Conservation (phyloP, 1,140 invertebrate genomes). For the Zaprionus inermis region DNA sequence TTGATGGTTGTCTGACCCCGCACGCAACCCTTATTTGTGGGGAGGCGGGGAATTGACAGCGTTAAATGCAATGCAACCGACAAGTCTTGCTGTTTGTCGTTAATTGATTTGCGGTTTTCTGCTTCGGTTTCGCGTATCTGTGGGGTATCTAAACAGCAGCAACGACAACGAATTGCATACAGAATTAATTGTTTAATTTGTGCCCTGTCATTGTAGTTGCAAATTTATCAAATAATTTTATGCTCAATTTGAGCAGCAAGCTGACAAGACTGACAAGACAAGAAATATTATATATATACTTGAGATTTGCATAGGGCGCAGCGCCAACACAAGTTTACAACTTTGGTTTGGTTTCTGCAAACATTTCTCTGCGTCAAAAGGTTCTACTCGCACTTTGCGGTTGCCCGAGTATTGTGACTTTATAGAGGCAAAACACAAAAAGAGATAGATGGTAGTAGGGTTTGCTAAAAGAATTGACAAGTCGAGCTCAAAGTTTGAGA, state of each 20-base stretch:
- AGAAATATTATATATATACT: not conserved
- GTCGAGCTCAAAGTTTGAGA: not conserved
- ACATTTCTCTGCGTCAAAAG: too few relatives aligned
- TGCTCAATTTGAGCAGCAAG: constrained; percentile 6
- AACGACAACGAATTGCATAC: not conserved
- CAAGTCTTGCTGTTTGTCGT: constrained; percentile 23
- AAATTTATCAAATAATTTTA: constrained; percentile 25
- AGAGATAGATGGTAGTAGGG: not conserved
- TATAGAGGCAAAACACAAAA: not conserved
- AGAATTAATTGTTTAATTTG: constrained; percentile 3
- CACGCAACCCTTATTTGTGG: not conserved
- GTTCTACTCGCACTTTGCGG: constrained; percentile 2
- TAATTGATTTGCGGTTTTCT: constrained; percentile 66
- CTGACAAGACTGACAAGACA: not conserved
- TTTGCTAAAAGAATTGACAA: too few relatives aligned
- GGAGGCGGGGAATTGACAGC: not conserved
- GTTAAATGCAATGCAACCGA: constrained; percentile 10
- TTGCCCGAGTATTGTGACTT: not conserved
- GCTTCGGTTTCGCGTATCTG: constrained; percentile 2
- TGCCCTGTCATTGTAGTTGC: not conserved
- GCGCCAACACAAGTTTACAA: not conserved
- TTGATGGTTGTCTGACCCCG: constrained; percentile 6
- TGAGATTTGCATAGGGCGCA: not conserved
- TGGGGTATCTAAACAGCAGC: not conserved
- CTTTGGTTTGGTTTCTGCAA: not conserved